Evolutionary conservation across 2,888 invertebrate species (phyloP).

Genomic region (Macaria notata): DNA sequence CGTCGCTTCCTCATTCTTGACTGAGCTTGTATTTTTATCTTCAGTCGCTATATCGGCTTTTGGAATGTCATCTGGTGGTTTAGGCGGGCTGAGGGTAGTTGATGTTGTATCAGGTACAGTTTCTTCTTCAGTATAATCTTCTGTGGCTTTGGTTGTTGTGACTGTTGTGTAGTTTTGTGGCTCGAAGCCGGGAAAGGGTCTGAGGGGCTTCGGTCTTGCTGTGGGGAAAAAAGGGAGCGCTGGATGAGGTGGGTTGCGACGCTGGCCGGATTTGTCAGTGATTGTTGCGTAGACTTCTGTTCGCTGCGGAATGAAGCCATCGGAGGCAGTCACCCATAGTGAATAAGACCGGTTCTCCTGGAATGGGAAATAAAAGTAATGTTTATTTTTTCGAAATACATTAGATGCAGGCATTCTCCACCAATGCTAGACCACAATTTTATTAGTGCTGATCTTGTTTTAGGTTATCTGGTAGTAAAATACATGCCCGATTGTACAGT

Average conservation of each 20-base stretch:
- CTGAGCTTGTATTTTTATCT: conserved; percentile 49
- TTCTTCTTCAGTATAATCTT: conserved; percentile 48
- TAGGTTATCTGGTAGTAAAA: too few species aligned
- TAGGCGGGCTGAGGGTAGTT: conserved; percentile 53
- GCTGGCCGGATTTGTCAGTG: conserved; percentile 57
- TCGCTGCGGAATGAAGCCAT: conserved; percentile 67
- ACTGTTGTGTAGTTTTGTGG: conserved; percentile 33
- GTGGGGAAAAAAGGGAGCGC: conserved; percentile 45
- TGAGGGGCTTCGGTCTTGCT: conserved; percentile 42
- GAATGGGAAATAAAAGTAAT: neutral
- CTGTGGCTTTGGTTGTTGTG: conserved; percentile 52
- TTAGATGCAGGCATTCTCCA: too few species aligned
- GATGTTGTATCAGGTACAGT: conserved; percentile 62
- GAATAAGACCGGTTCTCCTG: conserved; percentile 73
- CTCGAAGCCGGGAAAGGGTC: conserved; percentile 40
- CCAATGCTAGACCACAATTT: too few species aligned
- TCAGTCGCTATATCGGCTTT: conserved; percentile 44
- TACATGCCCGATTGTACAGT: too few species aligned
- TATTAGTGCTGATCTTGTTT: too few species aligned
- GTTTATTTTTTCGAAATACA: too few species aligned
- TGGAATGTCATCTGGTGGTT: conserved; percentile 50
- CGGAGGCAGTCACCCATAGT: conserved; percentile 70
- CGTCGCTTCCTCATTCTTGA: conserved; percentile 61
- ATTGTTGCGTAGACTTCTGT: conserved; percentile 68
- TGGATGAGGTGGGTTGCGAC: conserved; percentile 58